A percentile compares a stretch with the other conserved stretches of the same genome.
These are phyloP conservation scores for Campoplex nolae DNA, from an alignment of 2,888 invertebrate species.

Conservation along the genomic window DNA sequence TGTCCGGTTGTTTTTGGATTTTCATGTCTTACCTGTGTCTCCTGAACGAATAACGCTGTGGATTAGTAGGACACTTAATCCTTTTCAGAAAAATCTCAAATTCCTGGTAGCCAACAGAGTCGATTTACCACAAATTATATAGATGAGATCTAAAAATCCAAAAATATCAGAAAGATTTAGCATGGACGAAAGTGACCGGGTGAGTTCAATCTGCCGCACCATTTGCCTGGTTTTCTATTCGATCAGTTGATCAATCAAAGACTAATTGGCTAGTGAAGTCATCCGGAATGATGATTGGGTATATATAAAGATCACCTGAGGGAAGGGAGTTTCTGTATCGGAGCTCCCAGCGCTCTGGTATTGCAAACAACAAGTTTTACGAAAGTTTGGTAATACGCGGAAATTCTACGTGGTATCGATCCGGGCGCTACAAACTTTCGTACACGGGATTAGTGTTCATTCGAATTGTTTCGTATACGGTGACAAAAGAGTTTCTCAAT, in stretches of 20 bases:
- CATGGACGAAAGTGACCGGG: too few relatives aligned
- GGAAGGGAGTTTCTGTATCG: too few relatives aligned
- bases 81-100: too few relatives aligned
- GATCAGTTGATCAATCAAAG: background rate
- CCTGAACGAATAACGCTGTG: too few relatives aligned
- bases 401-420: background rate
- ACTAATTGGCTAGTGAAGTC: background rate
- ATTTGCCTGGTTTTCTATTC: background rate
- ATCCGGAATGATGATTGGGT: background rate
- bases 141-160: too few relatives aligned
- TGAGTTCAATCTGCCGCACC: too few relatives aligned
- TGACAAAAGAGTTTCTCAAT: background rate
- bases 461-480: background rate
- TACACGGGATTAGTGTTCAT: background rate
- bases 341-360: background rate
- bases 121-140: too few relatives aligned
- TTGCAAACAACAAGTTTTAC: background rate
- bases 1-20: too few relatives aligned
- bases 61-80: too few relatives aligned
- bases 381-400: background rate
- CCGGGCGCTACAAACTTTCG: background rate
- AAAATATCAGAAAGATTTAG: too few relatives aligned
- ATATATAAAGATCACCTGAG: background rate
- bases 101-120: too few relatives aligned
- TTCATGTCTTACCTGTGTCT: too few relatives aligned